phyloP scores from a whole-genome alignment of 2,113 vertebrate species.

The Pavo muticus region DNA sequence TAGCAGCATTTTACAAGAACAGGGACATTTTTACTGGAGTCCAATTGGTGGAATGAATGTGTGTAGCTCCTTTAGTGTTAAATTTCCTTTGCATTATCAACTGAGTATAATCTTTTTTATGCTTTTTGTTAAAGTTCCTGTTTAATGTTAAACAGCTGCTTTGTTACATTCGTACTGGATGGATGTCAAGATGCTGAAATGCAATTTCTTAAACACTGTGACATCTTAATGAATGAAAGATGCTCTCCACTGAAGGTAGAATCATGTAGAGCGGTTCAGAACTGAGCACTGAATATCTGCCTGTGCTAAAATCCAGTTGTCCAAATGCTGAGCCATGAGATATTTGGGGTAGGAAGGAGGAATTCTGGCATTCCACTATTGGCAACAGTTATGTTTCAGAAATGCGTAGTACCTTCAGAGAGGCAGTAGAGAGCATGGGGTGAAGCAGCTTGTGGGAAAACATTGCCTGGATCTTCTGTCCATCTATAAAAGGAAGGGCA shows the following conservation, averaged over 20 bases:
- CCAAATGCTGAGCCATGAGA: neutral
- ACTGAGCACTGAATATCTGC: neutral
- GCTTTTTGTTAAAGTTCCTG: neutral
- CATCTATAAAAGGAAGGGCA: neutral
- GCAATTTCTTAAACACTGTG: neutral
- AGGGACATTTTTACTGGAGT: neutral
- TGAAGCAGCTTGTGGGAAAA: neutral
- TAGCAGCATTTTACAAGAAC: neutral
- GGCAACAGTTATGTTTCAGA: neutral
- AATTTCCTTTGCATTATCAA: neutral
- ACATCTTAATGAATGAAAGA: neutral
- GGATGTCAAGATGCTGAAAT: neutral
- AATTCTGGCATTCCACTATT: neutral
- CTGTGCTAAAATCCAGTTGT: neutral
- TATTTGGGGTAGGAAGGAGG: neutral
- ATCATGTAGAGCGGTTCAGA: neutral
- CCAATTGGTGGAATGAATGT: neutral
- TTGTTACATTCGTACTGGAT: neutral
- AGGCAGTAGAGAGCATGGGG: accelerated
- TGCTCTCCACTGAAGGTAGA: neutral
- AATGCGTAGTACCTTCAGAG: neutral
- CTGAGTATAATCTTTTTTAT: neutral
- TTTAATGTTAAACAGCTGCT: slow-evolving; percentile 12
- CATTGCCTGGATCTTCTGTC: neutral
- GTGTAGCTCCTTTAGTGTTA: neutral